phyloP scores from a whole-genome alignment of 2,888 invertebrate species.

The Troides helena region DNA sequence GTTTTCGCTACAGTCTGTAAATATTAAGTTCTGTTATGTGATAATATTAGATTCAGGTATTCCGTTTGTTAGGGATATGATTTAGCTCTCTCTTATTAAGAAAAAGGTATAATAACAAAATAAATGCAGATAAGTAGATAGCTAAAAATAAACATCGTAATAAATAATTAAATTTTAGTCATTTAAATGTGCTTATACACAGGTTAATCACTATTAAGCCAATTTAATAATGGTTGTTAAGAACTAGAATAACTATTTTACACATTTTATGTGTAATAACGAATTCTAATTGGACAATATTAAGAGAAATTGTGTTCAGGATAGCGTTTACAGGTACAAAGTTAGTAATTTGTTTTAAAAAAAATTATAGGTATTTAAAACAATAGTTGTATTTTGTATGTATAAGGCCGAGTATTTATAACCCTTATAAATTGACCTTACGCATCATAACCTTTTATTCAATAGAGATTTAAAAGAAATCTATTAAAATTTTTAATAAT shows the following conservation, averaged over 20 bases:
- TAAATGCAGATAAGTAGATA: neutral
- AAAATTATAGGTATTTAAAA: neutral
- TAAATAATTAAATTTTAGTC: slow-evolving; percentile 4
- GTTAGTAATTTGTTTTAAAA: too few species aligned
- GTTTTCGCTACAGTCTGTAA: slow-evolving; percentile 61
- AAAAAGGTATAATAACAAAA: neutral
- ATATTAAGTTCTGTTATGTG: slow-evolving; percentile 57
- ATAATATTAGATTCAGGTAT: slow-evolving; percentile 69
- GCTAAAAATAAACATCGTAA: neutral
- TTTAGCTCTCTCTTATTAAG: slow-evolving; percentile 38
- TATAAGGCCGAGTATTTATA: slow-evolving; percentile 33
- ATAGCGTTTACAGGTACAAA: slow-evolving; percentile 8
- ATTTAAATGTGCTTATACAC: slow-evolving; percentile 19
- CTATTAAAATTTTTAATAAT: neutral
- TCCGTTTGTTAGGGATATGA: slow-evolving; percentile 73
- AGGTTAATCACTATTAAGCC: slow-evolving; percentile 13
- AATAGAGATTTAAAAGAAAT: slow-evolving; percentile 21
- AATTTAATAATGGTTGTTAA: slow-evolving; percentile 5
- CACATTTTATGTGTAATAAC: slow-evolving; percentile 44
- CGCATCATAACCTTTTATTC: neutral
- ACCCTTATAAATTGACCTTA: slow-evolving; percentile 46
- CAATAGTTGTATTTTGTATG: neutral
- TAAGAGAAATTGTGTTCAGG: neutral
- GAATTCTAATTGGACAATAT: slow-evolving; percentile 4
- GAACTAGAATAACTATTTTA: slow-evolving; percentile 29